Conservation (phyloP, 1,140 invertebrate genomes). For the Drosophila elegans region DNA sequence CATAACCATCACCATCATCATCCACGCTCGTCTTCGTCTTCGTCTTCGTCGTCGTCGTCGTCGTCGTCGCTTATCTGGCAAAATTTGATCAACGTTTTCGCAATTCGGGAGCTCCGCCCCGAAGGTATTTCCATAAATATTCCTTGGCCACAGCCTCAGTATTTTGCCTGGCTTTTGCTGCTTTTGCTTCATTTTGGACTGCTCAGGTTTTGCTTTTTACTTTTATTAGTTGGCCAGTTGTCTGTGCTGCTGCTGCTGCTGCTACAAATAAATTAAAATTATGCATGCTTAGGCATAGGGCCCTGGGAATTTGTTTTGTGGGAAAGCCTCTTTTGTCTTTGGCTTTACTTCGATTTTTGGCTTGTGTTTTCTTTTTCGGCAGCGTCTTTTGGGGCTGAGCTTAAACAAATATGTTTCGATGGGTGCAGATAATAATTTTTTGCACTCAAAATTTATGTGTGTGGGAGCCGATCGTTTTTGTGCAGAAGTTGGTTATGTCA, state of each 20-base stretch:
- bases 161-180: constrained; percentile 39
- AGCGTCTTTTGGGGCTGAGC: constrained; percentile 34
- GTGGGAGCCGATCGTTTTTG: constrained; percentile 23
- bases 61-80: constrained; percentile 68
- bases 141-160: constrained; percentile 36
- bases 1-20: constrained; percentile 61
- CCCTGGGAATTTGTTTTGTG: constrained; percentile 72
- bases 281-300: constrained; percentile 75
- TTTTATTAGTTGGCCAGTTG: constrained; percentile 72
- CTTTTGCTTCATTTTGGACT: constrained; percentile 42
- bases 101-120: constrained; percentile 83
- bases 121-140: constrained; percentile 84
- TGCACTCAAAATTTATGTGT: constrained; percentile 44
- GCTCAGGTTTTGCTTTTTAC: constrained; percentile 43
- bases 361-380: neutral
- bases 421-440: constrained; percentile 38
- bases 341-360: constrained; percentile 35
- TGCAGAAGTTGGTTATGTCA: constrained; percentile 15
- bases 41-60: constrained; percentile 33
- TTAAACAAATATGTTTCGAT: constrained; percentile 50
- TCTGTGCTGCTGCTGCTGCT: constrained; percentile 31
- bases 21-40: constrained; percentile 43
- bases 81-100: constrained; percentile 84
- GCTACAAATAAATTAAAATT: constrained; percentile 84
- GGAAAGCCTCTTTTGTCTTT: constrained; percentile 64